A percentile compares a stretch with the other conserved stretches of the same genome.
Evolutionary conservation across 2,113 vertebrate species (phyloP).

Genomic region (Lophotis ruficrista): DNA sequence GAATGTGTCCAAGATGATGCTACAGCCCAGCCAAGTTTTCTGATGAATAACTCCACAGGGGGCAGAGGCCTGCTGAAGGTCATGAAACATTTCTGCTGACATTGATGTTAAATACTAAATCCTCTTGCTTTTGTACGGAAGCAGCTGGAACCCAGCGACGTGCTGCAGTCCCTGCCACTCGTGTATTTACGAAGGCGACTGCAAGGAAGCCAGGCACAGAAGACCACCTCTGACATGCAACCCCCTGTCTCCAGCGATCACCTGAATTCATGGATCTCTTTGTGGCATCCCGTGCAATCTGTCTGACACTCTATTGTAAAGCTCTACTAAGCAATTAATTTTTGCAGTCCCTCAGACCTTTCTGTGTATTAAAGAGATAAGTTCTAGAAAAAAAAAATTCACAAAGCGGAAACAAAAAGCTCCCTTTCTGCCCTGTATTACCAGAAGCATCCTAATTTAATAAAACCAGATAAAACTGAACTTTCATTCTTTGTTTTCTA

Average conservation of each 20-base stretch:
- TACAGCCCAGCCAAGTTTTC: slow-evolving; percentile 36
- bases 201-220: not conserved
- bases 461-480: not conserved
- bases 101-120: slow-evolving; percentile 42
- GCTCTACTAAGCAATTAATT: not conserved
- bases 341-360: not conserved
- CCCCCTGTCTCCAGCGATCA: not conserved
- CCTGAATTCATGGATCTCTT: not conserved
- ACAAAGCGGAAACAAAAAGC: not conserved
- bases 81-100: slow-evolving; percentile 41
- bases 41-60: slow-evolving; percentile 50
- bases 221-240: not conserved
- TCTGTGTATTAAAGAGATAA: not conserved
- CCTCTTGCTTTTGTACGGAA: slow-evolving; percentile 28
- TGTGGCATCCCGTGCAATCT: not conserved
- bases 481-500: not conserved
- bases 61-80: slow-evolving; percentile 47
- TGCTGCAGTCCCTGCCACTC: not conserved
- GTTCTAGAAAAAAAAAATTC: not conserved
- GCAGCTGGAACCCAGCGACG: not conserved
- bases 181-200: not conserved
- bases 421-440: not conserved
- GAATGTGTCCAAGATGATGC: slow-evolving; percentile 26
- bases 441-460: not conserved
- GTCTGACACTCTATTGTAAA: not conserved